phyloP scores from a whole-genome alignment of 2,888 invertebrate species.

The Serripes groenlandicus region DNA sequence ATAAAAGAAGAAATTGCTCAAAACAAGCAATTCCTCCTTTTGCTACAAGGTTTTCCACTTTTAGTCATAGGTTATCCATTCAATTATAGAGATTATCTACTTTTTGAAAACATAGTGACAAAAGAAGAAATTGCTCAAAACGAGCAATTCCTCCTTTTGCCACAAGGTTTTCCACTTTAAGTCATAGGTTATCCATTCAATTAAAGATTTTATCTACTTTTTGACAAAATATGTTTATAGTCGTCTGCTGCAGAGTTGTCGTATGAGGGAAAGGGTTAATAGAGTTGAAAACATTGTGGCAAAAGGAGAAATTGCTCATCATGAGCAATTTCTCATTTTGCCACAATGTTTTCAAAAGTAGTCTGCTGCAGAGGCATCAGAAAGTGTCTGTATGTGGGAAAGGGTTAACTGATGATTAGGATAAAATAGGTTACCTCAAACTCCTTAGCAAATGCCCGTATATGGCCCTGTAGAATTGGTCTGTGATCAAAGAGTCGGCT shows the following conservation, averaged over 20 bases:
- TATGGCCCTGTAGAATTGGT: slow-evolving; percentile 94
- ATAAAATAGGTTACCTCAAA: slow-evolving; percentile 90
- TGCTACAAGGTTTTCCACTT: too few species aligned
- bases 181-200: neutral
- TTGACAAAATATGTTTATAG: neutral
- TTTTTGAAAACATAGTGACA: slow-evolving; percentile 2
- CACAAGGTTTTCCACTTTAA: neutral
- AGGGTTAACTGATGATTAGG: neutral
- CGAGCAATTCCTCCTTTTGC: neutral
- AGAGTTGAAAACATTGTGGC: neutral
- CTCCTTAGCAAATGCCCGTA: slow-evolving; percentile 93
- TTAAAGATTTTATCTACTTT: neutral
- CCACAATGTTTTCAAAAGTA: neutral
- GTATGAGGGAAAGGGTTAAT: neutral
- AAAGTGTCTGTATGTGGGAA: neutral
- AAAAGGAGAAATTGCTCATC: neutral
- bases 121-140: neutral
- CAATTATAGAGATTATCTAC: too few species aligned
- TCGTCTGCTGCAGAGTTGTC: neutral
- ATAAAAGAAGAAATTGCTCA: too few species aligned
- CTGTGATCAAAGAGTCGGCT: slow-evolving; percentile 94
- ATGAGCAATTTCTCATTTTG: neutral
- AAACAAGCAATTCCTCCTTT: too few species aligned
- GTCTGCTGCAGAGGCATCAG: neutral
- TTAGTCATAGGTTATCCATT: too few species aligned